Conservation (phyloP, 2,888 invertebrate genomes). For the Cerceris rybyensis region DNA sequence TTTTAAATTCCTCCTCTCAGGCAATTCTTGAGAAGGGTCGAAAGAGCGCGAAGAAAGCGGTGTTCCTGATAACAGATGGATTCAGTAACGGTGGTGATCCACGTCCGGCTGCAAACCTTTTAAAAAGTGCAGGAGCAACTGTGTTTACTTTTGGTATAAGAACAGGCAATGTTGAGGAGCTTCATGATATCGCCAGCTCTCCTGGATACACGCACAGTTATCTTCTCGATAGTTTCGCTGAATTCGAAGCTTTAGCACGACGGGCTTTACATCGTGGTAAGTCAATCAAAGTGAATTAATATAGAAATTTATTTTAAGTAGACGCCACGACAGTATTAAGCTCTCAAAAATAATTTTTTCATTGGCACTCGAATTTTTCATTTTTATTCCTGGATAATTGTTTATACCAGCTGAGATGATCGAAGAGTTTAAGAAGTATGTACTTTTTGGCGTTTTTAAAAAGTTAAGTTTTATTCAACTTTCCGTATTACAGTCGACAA, state of each 20-base stretch:
- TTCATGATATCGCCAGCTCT: conserved; percentile 85
- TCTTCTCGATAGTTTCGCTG: conserved; percentile 86
- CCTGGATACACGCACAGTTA: conserved; percentile 86
- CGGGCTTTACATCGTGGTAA: conserved; percentile 87
- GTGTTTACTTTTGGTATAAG: conserved; percentile 85
- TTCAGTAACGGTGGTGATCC: conserved; percentile 89
- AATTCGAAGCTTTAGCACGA: conserved; percentile 87
- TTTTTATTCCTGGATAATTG: no score
- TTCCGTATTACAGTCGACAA: no score
- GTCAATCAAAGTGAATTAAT: conserved; percentile 29
- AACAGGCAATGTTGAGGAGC: conserved; percentile 86
- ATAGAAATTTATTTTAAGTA: not conserved
- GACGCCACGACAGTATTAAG: no score
- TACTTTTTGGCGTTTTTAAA: no score
- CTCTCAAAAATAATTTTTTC: no score
- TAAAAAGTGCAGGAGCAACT: conserved; percentile 83
- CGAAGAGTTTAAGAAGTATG: no score
- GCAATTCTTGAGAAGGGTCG: conserved; percentile 82
- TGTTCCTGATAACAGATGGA: conserved; percentile 88
- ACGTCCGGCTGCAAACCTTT: conserved; percentile 83
- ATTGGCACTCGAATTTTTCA: no score
- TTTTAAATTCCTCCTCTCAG: conserved; percentile 69
- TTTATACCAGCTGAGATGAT: no score
- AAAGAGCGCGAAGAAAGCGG: conserved; percentile 83
- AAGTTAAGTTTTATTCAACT: no score